Base-by-base conservation (phyloP, 1,140 invertebrate genomes). In the Ostrea denselamellosa region DNA sequence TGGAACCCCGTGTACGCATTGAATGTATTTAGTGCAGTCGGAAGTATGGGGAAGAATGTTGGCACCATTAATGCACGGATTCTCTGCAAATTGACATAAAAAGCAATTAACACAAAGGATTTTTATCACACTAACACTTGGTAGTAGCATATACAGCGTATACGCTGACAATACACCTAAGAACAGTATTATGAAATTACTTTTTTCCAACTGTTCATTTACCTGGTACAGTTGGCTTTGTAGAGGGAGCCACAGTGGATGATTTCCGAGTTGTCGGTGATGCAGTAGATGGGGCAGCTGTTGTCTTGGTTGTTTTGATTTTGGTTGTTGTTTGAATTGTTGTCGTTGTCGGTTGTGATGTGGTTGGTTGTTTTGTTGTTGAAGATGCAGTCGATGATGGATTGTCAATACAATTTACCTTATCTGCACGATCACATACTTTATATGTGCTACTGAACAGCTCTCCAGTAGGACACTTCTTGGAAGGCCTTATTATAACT, bases 21-120 rank as follows among this genome's bases (percentile, higher is more conserved):
- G 68, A 28, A 77, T 77, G 25, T 77, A 77, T 25, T 77, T 28
- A 14, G 22, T 77, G 25, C 68, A 77, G 68, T 77, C 68, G 14
- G 68, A 34, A 34, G 68, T 25, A 77, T 77, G 25, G 25, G 68
- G 68, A 9, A 14, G 28, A 7, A 77, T n/a, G 25, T 77, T 25
- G 22, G 8, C 68, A 14, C 28, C 28, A 34, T 77, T 77, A 34
- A 34, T 77, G 14, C 68, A 77, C 8, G 68, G 28, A 17, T 28
- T 77, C 12, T 4, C 68, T 77, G 7, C 10, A 44, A 77, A 68
- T n/a, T 10, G 65, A 25, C 8, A 68, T 5, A 25, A 22, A 77
- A 77, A 34, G 68, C 14, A 77, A 77, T 28, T 12, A 77, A 34
- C 5, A 77, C 12, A 12, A 77, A n/a, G n/a, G n/a, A n/a, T n/a